Conservation (phyloP, 2,113 vertebrate genomes). For the Oryzias celebensis region DNA sequence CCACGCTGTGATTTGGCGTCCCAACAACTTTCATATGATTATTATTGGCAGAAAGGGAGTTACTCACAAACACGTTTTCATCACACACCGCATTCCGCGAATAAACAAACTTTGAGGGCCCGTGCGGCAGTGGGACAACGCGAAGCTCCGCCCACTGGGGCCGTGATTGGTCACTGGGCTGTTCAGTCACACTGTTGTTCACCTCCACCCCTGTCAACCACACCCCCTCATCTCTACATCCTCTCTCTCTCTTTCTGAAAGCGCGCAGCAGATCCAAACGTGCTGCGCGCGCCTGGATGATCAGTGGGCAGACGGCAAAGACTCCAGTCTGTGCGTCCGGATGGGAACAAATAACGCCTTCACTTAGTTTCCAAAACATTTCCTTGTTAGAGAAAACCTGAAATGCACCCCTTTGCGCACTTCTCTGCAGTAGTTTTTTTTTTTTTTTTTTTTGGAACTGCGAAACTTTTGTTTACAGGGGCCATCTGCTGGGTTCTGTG, state of each 20-base stretch:
- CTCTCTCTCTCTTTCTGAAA: constrained; percentile 32
- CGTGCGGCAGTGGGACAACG: constrained; percentile 74
- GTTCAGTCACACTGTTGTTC: constrained; percentile 71
- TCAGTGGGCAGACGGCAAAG: constrained; percentile 42
- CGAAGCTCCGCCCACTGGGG: constrained; percentile 70
- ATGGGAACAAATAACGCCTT: constrained; percentile 30
- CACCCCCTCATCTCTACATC: constrained; percentile 18
- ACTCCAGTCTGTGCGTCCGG: constrained; percentile 36
- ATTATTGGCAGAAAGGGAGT: constrained; percentile 71
- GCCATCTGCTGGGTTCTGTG: constrained; percentile 10
- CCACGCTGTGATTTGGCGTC: constrained; percentile 68
- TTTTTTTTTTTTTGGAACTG: constrained; percentile 2
- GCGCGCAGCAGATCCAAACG: constrained; percentile 45
- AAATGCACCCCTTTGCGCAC: background rate
- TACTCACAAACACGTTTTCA: constrained; percentile 80
- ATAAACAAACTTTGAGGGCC: constrained; percentile 87
- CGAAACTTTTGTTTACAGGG: constrained; percentile 5
- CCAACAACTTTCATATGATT: constrained; percentile 74
- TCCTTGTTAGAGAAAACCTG: background rate
- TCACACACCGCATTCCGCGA: constrained; percentile 80
- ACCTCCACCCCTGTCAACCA: constrained; percentile 34
- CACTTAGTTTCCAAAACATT: constrained; percentile 16
- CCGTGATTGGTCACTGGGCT: constrained; percentile 74
- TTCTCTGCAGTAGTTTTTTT: constrained; percentile 3
- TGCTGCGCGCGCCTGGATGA: constrained; percentile 43